Percentiles rank a stretch among this genome's conserved stretches.
phyloP scores from a whole-genome alignment of 2,797 vertebrate species.

The Astyanax mexicanus region DNA sequence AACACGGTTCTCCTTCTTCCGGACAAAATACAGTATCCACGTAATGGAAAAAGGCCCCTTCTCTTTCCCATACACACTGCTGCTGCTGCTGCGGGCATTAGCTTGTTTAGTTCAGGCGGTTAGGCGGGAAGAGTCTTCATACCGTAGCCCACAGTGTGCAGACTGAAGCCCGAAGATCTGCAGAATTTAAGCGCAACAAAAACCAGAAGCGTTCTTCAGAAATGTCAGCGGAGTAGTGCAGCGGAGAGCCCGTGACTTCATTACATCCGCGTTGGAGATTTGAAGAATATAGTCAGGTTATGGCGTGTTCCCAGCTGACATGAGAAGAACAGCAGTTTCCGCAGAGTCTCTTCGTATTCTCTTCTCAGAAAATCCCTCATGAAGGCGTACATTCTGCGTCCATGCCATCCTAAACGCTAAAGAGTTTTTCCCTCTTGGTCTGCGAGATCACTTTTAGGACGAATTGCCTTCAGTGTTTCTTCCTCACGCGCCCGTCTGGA shows the following conservation, averaged over 20 bases:
- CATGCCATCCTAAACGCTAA: conserved; percentile 57
- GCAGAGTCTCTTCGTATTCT: conserved; percentile 27
- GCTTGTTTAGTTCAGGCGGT: neutral
- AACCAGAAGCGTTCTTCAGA: neutral
- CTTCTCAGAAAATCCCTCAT: conserved; percentile 14
- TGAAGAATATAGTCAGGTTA: conserved; percentile 33
- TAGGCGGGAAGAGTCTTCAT: neutral
- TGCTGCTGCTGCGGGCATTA: too few species aligned
- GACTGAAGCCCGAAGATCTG: conserved; percentile 15
- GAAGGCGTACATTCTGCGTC: conserved; percentile 24
- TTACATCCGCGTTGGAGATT: conserved; percentile 33
- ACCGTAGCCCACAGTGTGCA: too few species aligned
- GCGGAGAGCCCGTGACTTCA: conserved; percentile 73
- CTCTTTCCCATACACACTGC: neutral
- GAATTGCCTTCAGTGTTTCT: neutral
- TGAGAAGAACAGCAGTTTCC: conserved; percentile 17
- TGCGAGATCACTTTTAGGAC: conserved; percentile 25
- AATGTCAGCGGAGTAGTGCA: conserved; percentile 66
- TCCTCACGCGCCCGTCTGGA: conserved; percentile 1
- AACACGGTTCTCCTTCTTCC: neutral
- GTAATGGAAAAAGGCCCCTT: conserved; percentile 16
- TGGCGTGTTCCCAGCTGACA: conserved; percentile 31
- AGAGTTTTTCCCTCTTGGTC: conserved; percentile 58
- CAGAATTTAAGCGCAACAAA: conserved; percentile 27
- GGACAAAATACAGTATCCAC: conserved; percentile 9